Base-by-base conservation (phyloP, 2,113 vertebrate genomes). In the Petromus typicus region DNA sequence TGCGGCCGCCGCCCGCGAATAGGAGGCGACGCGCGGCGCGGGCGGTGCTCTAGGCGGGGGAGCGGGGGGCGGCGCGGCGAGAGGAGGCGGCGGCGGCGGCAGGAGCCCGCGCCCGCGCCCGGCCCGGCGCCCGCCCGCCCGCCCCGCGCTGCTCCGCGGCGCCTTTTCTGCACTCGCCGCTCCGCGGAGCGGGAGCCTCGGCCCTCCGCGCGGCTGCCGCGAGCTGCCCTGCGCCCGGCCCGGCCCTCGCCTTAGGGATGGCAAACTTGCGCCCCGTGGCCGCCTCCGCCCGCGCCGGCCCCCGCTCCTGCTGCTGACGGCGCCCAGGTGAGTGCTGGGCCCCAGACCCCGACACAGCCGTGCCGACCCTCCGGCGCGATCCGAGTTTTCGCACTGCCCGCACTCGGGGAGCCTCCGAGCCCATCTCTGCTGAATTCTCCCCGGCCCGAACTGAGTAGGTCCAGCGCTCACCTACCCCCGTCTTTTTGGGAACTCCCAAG, bases 301-400 rank as follows among this genome's bases (percentile, higher is more conserved):
- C 96, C 94, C 95, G 95, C 97, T 98, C 97, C 97, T 96, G 96
- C 97, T 98, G 95, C 97, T 98, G 97, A 97, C 97, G 92, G 97
- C 97, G 97, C 96, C 97, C 96, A 98, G 97, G 97, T 98, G 95
- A 98, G 97, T 96, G 96, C 48, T 78, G 51, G 66, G 95, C 87
- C 93, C 86, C 89, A 43, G 91, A 90, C 76, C 86, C 78, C 25
- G n/a, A 54, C 56, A 59, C 56, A 20, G 90, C 84, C 22, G 67
- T 79, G 32, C 66, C 51, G 43, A 91, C 91, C 76, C 89, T 83
- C 40, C 79, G 34, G 67, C 67, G 67, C 45, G 51, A 91, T 63
- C 64, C 48, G 95, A 97, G 83, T 95, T 95, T 96, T 95, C 96
- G 85, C 76, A 90, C 96, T 64, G 90, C 79, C 73, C 67, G 79